phyloP scores from a whole-genome alignment of 1,140 invertebrate species.

The Leptopilina clavipes region DNA sequence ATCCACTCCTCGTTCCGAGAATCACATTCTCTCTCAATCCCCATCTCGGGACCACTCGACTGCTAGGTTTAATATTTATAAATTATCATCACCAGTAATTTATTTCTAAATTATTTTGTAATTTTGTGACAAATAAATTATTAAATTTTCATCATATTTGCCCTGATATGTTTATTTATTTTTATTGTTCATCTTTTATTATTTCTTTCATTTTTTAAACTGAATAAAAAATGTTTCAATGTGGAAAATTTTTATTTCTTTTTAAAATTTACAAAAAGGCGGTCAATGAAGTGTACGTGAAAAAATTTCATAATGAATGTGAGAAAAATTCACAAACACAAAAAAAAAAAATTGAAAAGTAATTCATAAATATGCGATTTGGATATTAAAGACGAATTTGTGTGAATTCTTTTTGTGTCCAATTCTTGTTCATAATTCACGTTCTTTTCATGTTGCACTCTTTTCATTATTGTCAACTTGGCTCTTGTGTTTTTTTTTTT shows the following conservation, averaged over 20 bases:
- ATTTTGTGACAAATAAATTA: slow-evolving; percentile 63
- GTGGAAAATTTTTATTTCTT: too few relatives aligned
- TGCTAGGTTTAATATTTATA: slow-evolving; percentile 69
- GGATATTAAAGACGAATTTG: slow-evolving; percentile 45
- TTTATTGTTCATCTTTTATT: not conserved
- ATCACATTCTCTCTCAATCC: not conserved
- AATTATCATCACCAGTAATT: slow-evolving; percentile 54
- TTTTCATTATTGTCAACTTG: slow-evolving; percentile 41
- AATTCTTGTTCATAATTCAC: slow-evolving; percentile 39
- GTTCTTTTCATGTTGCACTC: not conserved
- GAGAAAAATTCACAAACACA: not conserved
- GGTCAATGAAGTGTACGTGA: too few relatives aligned
- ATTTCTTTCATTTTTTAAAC: too few relatives aligned
- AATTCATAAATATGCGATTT: slow-evolving; percentile 56
- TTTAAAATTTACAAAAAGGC: too few relatives aligned
- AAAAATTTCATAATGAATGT: not conserved
- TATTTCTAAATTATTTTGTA: slow-evolving; percentile 65
- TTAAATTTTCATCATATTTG: slow-evolving; percentile 46
- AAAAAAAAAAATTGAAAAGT: slow-evolving; percentile 29
- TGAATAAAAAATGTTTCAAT: too few relatives aligned
- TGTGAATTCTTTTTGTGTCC: slow-evolving; percentile 45
- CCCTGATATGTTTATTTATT: too few relatives aligned
- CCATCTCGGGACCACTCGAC: slow-evolving; percentile 54
- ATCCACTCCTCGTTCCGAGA: slow-evolving; percentile 47
- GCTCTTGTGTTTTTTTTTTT: slow-evolving; percentile 38